Evolutionary conservation across 2,113 vertebrate species (phyloP).

Genomic region (Boulengeromyrus knoepffleri): DNA sequence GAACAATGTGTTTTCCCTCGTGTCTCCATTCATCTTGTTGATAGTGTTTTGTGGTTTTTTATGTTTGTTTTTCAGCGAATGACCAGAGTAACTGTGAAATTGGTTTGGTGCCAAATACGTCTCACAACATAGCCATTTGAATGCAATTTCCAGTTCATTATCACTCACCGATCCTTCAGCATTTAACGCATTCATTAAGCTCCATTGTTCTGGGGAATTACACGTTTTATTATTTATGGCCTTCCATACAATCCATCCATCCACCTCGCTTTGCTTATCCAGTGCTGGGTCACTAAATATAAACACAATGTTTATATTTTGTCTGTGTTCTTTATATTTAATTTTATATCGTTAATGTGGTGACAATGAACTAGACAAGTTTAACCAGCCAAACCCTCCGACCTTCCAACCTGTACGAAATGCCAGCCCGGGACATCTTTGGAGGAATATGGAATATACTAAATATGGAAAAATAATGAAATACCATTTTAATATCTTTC

Average conservation of each 20-base stretch:
- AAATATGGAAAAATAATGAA: neutral
- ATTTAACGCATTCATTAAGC: neutral
- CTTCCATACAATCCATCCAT: neutral
- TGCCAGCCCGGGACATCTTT: neutral
- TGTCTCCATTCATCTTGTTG: constrained; percentile 9
- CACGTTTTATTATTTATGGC: neutral
- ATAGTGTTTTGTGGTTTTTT: constrained; percentile 8
- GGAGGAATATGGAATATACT: neutral
- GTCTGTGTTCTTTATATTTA: neutral
- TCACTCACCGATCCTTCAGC: neutral
- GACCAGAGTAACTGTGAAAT: neutral
- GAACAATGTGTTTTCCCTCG: neutral
- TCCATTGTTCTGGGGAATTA: neutral
- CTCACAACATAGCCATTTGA: neutral
- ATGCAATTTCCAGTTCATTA: constrained; percentile 4
- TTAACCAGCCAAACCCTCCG: neutral
- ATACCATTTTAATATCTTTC: neutral
- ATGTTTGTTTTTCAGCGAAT: constrained; percentile 7
- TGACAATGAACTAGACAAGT: neutral
- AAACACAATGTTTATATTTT: neutral
- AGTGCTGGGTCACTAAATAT: neutral
- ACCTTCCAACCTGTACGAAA: neutral
- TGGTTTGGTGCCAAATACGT: constrained; percentile 3
- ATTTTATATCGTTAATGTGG: neutral
- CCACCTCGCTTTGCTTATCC: neutral